phyloP scores from a whole-genome alignment of 2,888 invertebrate species.

The Drosophila nigricruria region DNA sequence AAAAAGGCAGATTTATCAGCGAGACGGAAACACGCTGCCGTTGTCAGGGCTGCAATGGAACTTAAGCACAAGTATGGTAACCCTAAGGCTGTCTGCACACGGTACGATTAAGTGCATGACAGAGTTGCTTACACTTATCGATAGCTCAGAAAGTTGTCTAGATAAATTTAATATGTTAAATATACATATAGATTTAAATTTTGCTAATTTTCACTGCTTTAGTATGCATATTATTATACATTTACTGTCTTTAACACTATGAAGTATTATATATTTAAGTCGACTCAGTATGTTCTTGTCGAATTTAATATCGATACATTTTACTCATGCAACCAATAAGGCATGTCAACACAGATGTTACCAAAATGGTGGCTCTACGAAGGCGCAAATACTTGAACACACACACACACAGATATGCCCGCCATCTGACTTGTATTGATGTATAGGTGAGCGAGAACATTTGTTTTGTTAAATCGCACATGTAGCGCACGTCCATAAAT shows the following conservation, averaged over 20 bases:
- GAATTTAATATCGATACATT: not conserved
- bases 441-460: not conserved
- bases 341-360: slow-evolving; percentile 2
- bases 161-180: not conserved
- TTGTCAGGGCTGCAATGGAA: slow-evolving; percentile 17
- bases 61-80: not conserved
- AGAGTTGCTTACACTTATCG: slow-evolving; percentile 13
- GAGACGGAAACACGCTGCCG: slow-evolving; percentile 60
- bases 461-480: slow-evolving; percentile 32
- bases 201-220: rapidly evolving
- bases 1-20: slow-evolving; percentile 76
- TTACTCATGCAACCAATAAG: not conserved
- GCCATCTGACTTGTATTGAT: slow-evolving; percentile 18
- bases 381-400: not conserved
- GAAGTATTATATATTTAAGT: not conserved
- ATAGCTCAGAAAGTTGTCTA: not conserved
- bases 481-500: slow-evolving; percentile 26
- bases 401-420: not conserved
- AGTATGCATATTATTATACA: not conserved
- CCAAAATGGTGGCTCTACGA: slow-evolving; percentile 7
- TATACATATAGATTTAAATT: not conserved
- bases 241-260: not conserved
- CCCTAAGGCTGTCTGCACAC: not conserved
- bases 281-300: not conserved
- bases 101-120: slow-evolving; percentile 17